phyloP scores from a whole-genome alignment of 2,797 vertebrate species.

The Sebastes taczanowskii region DNA sequence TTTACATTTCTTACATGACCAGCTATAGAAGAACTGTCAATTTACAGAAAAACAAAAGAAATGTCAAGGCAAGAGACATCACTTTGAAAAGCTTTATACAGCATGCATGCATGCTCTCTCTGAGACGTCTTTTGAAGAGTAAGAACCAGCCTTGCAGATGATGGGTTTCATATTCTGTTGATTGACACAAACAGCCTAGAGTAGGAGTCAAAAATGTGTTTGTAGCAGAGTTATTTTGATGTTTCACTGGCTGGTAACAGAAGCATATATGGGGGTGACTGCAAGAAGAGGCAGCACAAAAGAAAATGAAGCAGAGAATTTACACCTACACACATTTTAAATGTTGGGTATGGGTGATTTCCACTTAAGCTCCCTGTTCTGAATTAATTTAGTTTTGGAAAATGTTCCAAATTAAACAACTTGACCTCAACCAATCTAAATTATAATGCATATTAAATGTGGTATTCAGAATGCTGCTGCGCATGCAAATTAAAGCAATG shows the following conservation, averaged over 20 bases:
- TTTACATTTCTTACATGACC: slow-evolving; percentile 2
- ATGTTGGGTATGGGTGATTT: background rate
- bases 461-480: background rate
- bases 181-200: slow-evolving; percentile 18
- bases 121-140: slow-evolving; percentile 13
- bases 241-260: slow-evolving; percentile 1
- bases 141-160: background rate
- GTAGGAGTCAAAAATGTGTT: slow-evolving; percentile 3
- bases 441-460: background rate
- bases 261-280: background rate
- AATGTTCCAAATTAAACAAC: background rate
- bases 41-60: background rate
- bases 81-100: background rate
- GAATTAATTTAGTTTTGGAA: background rate
- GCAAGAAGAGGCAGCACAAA: background rate
- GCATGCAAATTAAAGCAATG: slow-evolving; percentile 2
- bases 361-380: background rate
- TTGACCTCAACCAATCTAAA: background rate
- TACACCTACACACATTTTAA: background rate
- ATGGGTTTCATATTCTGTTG: slow-evolving; percentile 23
- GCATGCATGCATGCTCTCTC: background rate
- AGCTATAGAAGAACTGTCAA: background rate
- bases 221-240: slow-evolving; percentile 22
- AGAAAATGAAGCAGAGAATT: background rate
- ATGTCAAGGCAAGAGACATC: background rate